These are phyloP conservation scores for Cinara cedri DNA, from an alignment of 2,888 invertebrate species.

Conservation along the genomic window DNA sequence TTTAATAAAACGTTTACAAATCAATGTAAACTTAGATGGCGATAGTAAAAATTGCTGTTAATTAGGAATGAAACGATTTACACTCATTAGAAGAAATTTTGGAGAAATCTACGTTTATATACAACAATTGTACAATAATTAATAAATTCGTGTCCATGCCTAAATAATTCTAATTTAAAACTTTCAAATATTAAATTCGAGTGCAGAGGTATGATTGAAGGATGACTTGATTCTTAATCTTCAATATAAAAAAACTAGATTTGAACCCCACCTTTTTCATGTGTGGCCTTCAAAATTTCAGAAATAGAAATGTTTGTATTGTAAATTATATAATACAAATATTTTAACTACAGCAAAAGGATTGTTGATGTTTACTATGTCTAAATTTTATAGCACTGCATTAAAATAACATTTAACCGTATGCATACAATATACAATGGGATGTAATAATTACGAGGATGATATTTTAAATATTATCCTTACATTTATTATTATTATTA, in stretches of 20 bases:
- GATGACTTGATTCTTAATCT: too few species aligned
- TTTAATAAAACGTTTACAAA: too few species aligned
- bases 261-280: background rate
- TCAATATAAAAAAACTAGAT: too few species aligned
- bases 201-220: too few species aligned
- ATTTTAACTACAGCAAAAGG: background rate
- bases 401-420: background rate
- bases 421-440: background rate
- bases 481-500: too few species aligned
- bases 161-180: too few species aligned
- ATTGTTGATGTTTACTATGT: slow-evolving; percentile 50
- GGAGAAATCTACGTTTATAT: too few species aligned
- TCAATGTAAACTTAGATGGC: too few species aligned
- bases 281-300: background rate
- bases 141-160: background rate
- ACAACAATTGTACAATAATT: background rate
- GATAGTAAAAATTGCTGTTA: too few species aligned
- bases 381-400: slow-evolving; percentile 14
- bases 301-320: slow-evolving; percentile 20
- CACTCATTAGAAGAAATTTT: too few species aligned
- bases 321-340: background rate
- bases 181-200: too few species aligned
- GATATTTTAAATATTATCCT: slow-evolving; percentile 19
- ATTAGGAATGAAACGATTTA: too few species aligned
- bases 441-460: slow-evolving; percentile 10